Percentiles rank a stretch among this genome's conserved stretches.
phyloP scores from a whole-genome alignment of 2,797 vertebrate genomes.

The Mormyrus proboscirostris region DNA sequence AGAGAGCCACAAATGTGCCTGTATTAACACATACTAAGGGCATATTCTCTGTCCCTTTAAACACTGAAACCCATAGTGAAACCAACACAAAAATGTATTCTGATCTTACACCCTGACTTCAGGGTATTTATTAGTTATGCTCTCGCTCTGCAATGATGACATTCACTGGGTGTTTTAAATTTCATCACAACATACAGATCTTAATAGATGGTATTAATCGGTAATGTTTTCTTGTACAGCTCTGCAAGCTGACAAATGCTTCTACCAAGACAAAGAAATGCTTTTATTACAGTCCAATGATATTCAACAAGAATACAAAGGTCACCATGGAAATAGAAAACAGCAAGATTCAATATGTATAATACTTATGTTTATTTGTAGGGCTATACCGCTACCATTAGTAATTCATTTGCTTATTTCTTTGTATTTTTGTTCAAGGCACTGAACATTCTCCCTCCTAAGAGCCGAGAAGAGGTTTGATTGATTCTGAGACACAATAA shows the following conservation, averaged over 20 bases:
- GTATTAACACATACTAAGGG: neutral
- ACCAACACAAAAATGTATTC: neutral
- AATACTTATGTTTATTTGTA: neutral
- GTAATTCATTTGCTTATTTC: neutral
- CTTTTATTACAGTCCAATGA: neutral
- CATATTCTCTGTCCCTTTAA: neutral
- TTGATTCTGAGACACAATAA: neutral
- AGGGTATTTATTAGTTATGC: neutral
- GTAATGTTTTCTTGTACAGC: neutral
- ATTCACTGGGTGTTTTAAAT: neutral
- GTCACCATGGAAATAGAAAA: neutral
- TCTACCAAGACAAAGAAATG: neutral
- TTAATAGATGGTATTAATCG: neutral
- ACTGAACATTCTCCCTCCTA: slow-evolving; percentile 24
- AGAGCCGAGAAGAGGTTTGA: neutral
- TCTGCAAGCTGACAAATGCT: neutral
- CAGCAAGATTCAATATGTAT: neutral
- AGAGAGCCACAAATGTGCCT: neutral
- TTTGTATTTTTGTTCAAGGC: slow-evolving; percentile 30
- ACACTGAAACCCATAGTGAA: neutral
- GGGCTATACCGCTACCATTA: slow-evolving; percentile 6
- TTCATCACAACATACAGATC: neutral
- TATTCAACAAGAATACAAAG: neutral
- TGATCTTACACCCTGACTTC: neutral
- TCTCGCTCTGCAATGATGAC: neutral